phyloP scores from a whole-genome alignment of 2,113 vertebrate species.

The Pipra filicauda region DNA sequence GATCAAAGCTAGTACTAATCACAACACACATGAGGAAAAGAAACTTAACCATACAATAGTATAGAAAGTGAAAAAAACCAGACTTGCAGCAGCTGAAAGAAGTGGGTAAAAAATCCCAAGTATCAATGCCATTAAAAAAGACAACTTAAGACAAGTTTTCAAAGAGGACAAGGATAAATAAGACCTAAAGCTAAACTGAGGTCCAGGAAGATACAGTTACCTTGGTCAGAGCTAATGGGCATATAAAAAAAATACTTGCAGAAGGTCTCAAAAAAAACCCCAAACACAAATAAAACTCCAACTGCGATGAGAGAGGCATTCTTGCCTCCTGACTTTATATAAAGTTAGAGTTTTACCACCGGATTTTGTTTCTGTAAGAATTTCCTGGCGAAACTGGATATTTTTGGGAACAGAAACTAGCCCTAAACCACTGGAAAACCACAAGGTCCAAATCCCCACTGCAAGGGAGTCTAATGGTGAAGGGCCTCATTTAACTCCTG shows the following conservation, averaged over 20 bases:
- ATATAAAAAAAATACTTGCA: neutral
- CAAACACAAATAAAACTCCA: neutral
- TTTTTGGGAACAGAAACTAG: neutral
- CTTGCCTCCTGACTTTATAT: neutral
- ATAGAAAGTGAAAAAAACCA: neutral
- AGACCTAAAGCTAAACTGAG: neutral
- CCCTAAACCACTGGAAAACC: neutral
- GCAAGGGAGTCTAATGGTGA: neutral
- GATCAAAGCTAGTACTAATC: conserved; percentile 31
- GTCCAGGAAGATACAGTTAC: neutral
- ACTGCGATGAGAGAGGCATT: neutral
- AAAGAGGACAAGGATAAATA: neutral
- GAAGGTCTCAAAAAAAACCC: neutral
- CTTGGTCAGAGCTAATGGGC: neutral
- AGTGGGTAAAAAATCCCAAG: neutral
- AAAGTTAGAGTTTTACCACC: neutral
- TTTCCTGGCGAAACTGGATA: neutral
- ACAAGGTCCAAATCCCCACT: neutral
- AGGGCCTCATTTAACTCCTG: neutral
- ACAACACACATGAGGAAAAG: neutral
- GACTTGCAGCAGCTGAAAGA: neutral
- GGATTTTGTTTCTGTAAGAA: neutral
- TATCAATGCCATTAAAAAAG: neutral
- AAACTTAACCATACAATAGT: neutral
- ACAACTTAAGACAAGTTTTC: neutral